Conservation (phyloP, 1,140 invertebrate species). For the Armadillidium nasatum region DNA sequence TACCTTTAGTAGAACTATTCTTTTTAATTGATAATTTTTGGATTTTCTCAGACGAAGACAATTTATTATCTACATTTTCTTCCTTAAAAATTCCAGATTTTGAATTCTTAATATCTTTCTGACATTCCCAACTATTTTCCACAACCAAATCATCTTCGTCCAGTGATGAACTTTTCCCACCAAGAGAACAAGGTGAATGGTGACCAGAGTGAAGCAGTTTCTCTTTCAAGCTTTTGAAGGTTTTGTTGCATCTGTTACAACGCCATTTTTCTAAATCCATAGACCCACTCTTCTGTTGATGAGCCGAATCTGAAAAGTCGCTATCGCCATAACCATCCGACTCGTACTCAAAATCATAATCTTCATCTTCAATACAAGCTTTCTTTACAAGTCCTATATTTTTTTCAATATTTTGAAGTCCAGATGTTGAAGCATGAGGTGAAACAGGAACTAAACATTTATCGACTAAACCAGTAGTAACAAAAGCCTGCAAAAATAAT, state of each 20-base stretch:
- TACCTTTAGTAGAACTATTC: constrained; percentile 18
- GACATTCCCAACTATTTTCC: not conserved
- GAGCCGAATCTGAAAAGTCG: constrained; percentile 32
- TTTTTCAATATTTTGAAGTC: not conserved
- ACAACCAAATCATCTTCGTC: not conserved
- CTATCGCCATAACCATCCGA: constrained; percentile 42
- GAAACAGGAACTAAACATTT: not conserved
- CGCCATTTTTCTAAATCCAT: constrained; percentile 42
- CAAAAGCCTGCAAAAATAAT: not conserved
- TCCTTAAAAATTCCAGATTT: not conserved
- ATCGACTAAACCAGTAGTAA: not conserved
- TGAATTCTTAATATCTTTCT: not conserved
- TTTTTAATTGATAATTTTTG: not conserved
- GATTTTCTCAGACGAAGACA: not conserved
- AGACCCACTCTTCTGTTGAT: constrained; percentile 22
- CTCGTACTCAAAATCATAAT: constrained; percentile 43
- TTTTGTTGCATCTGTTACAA: constrained; percentile 54
- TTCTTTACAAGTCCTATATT: not conserved
- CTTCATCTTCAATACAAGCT: constrained; percentile 27
- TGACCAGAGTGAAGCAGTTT: constrained; percentile 41
- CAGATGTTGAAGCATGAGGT: not conserved
- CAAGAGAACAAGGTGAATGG: constrained; percentile 39
- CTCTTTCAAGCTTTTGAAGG: constrained; percentile 62
- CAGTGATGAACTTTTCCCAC: not conserved
- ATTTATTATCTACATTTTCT: not conserved